Evolutionary conservation across 2,888 invertebrate species (phyloP).

Genomic region (Spisula solida): DNA sequence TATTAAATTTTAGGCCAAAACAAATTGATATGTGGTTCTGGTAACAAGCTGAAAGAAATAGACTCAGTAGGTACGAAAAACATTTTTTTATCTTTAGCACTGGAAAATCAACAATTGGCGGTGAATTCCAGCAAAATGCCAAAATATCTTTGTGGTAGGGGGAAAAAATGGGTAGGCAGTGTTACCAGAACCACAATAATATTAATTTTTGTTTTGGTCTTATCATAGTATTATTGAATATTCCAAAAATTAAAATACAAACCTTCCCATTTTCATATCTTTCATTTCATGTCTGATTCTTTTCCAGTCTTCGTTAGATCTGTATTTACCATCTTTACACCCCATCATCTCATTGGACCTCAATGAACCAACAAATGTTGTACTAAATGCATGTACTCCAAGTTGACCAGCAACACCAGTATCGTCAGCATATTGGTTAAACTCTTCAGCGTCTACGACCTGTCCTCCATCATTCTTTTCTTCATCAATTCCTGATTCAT

Average conservation of each 20-base stretch:
- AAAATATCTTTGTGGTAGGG: too few species aligned
- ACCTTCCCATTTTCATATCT: conserved; percentile 29
- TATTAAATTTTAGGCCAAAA: too few species aligned
- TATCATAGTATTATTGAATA: neutral
- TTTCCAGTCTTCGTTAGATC: conserved; percentile 59
- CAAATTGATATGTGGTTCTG: too few species aligned
- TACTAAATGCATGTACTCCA: conserved; percentile 67
- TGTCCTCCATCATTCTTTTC: conserved; percentile 49
- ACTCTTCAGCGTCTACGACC: conserved; percentile 20
- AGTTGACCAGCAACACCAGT: conserved; percentile 33
- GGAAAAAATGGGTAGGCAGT: too few species aligned
- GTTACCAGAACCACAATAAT: too few species aligned
- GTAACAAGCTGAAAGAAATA: too few species aligned
- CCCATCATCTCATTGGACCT: conserved; percentile 57
- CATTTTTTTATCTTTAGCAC: too few species aligned
- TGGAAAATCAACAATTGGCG: too few species aligned
- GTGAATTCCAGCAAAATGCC: too few species aligned
- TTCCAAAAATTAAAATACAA: neutral
- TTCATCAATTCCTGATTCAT: conserved; percentile 34
- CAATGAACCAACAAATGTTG: conserved; percentile 71
- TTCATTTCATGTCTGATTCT: conserved; percentile 54
- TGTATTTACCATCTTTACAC: conserved; percentile 54
- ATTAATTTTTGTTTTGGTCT: too few species aligned
- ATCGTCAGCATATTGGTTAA: neutral
- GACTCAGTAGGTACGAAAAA: too few species aligned